Percentiles rank a stretch among this genome's conserved stretches.
These are phyloP conservation scores for Frieseomelitta varia DNA, from an alignment of 1,140 invertebrate genomes.

Conservation along the genomic window DNA sequence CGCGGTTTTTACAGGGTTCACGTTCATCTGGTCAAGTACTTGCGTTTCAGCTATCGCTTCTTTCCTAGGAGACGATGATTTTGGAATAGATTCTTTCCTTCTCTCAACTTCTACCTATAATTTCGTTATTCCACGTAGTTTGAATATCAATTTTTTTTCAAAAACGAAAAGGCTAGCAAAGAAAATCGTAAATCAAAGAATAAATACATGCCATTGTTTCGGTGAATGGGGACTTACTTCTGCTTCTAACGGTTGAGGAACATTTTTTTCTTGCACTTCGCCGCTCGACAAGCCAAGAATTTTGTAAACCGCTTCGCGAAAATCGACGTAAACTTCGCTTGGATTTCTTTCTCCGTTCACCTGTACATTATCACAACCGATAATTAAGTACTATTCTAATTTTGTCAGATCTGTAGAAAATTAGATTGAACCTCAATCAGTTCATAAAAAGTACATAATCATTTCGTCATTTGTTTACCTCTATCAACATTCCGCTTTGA, in stretches of 20 bases:
- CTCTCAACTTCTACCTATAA: constrained; percentile 73
- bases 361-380: constrained; percentile 78
- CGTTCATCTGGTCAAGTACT: constrained; percentile 49
- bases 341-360: constrained; percentile 92
- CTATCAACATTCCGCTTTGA: constrained; percentile 90
- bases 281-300: constrained; percentile 87
- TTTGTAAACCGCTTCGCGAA: constrained; percentile 87
- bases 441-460: background rate
- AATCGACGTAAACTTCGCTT: constrained; percentile 91
- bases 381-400: background rate
- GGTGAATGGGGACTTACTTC: constrained; percentile 40
- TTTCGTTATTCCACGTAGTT: background rate
- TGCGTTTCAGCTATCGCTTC: constrained; percentile 43
- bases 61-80: constrained; percentile 48
- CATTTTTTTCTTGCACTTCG: constrained; percentile 41
- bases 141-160: background rate
- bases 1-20: constrained; percentile 71
- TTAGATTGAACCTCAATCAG: background rate
- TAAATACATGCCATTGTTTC: background rate
- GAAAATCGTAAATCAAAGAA: background rate
- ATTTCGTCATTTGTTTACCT: constrained; percentile 81
- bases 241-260: constrained; percentile 52
- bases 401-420: background rate
- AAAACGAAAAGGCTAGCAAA: background rate
- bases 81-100: constrained; percentile 61